Evolutionary conservation across 2,797 vertebrate species (phyloP), one percentile per base, ranked within the genome.

Genomic region (Crocidura indochinensis): DNA sequence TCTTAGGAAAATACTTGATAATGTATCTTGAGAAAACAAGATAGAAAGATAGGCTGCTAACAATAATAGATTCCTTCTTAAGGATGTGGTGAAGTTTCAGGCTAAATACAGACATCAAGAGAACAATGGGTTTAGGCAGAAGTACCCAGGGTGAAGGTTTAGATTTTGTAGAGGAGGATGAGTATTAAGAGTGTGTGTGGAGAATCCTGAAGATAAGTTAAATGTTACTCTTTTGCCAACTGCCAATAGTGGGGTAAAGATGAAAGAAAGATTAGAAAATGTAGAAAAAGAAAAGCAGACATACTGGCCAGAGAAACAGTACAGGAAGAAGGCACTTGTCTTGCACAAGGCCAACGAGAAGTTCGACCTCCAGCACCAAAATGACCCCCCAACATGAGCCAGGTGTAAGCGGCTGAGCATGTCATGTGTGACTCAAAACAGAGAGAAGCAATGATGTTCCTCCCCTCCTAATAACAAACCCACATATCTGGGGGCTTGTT

Each of bases 1-100:
- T 88, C 62, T 76, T 93, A 53, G 72, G 15, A 94, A 95, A 88
- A 90, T 53, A 79, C 7, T 56, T 82, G 60, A 79, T 47, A 29
- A 73, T 65, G 64, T 49, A 83, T 26, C 72, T 29, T 87, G 51
- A 91, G 72, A 73, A 56, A 82, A 22, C 47, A 26, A 91, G 8
- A 84, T 74, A 76, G 91, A 5, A 38, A 78, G 29, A 56, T n/a
- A 78, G 88, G 31, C 64, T 82, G 88, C 56, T 76, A 46, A 92
- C 79, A 93, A 84, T 12, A 82, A 29, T 31, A 44, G 51, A 53
- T 87, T 26, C 51, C 80, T 65, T 78, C 68, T 77, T 60, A 92
- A 46, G 77, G 8, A 82, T 11, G 8, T 77, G 78, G n/a, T 47
- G 46, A 60, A 87, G 19, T 65, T 47, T 56, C n/a, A 88, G 73